A percentile compares a stretch with the other conserved stretches of the same genome.
These are phyloP conservation scores for Neofelis nebulosa DNA, from an alignment of 2,113 vertebrate species.

Conservation along the genomic window DNA sequence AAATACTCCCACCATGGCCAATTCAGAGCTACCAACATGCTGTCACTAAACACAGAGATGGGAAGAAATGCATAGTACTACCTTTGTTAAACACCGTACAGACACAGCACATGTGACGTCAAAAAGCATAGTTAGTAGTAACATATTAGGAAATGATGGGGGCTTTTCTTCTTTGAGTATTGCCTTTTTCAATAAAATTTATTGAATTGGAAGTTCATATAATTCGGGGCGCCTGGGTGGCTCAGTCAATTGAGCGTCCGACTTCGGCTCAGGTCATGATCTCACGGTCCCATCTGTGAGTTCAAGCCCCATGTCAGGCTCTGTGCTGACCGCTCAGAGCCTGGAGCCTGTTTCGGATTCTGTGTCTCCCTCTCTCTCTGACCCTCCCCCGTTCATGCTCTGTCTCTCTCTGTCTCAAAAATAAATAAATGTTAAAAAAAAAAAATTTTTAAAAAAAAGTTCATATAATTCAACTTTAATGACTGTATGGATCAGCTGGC, in stretches of 20 bases:
- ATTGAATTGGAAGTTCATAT: conserved; percentile 35
- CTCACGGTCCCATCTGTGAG: no score
- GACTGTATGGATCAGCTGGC: neutral
- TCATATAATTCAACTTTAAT: conserved; percentile 10
- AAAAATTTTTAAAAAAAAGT: no score
- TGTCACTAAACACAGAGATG: neutral
- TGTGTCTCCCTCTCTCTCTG: no score
- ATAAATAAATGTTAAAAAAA: no score
- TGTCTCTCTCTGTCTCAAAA: no score
- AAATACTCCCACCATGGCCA: neutral
- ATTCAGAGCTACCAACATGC: neutral
- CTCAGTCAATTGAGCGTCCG: no score
- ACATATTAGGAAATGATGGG: neutral
- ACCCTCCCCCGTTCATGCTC: no score
- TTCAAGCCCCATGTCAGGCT: no score
- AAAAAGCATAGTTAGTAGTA: neutral
- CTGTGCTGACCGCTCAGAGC: no score
- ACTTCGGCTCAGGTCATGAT: no score
- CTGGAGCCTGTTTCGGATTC: no score
- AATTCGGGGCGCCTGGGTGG: neutral
- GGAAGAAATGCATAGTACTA: neutral
- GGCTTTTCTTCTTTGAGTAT: neutral
- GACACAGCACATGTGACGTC: neutral
- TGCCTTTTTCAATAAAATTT: neutral
- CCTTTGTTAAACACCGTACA: neutral